These are phyloP conservation scores for Lasius fuliginosus DNA, from an alignment of 2,888 invertebrate genomes.

Conservation along the genomic window DNA sequence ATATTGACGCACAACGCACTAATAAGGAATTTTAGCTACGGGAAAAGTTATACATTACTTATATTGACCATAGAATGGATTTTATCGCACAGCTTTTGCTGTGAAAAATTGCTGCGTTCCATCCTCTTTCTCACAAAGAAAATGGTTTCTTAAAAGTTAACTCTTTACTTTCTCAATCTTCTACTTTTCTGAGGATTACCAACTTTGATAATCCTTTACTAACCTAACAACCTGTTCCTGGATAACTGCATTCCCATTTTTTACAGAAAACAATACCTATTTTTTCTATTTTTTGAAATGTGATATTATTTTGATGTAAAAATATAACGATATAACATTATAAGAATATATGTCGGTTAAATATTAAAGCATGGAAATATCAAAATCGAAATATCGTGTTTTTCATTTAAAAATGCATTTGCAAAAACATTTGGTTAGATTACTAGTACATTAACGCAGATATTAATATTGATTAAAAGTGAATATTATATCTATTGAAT, in stretches of 20 bases:
- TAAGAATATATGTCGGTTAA: neutral
- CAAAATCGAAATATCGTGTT: neutral
- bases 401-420: conserved; percentile 21
- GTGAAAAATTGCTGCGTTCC: conserved; percentile 8
- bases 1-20: too few relatives aligned
- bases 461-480: conserved; percentile 14
- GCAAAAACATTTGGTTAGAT: neutral
- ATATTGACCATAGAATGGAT: conserved; percentile 14
- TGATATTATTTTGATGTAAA: neutral
- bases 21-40: conserved; percentile 15
- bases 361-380: neutral
- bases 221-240: conserved; percentile 2
- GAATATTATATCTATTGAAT: conserved; percentile 2
- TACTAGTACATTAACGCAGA: conserved; percentile 2
- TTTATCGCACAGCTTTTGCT: neutral
- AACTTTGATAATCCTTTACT: conserved; percentile 37
- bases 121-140: conserved; percentile 2
- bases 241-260: conserved; percentile 4
- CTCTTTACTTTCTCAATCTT: conserved; percentile 23
- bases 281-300: neutral
- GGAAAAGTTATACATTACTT: neutral
- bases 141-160: conserved; percentile 41
- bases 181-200: conserved; percentile 27
- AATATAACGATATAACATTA: neutral
- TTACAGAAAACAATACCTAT: neutral